Evolutionary conservation across 2,113 vertebrate genomes (phyloP), one percentile per base, ranked within the genome.

Genomic region (Dinomys branickii): DNA sequence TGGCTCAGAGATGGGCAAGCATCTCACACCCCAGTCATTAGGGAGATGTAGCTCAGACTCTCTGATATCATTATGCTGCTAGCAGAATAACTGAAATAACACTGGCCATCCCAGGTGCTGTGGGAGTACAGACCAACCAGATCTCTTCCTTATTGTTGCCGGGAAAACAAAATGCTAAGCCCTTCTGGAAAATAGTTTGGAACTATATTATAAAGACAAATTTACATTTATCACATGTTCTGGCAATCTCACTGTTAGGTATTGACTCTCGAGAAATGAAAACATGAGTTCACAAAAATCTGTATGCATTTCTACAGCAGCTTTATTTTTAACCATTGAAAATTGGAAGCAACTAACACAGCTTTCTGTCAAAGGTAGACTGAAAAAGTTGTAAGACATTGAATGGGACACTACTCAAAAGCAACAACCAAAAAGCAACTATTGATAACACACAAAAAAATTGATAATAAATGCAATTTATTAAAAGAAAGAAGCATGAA

Each of bases 281-380:
- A 95, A 65, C 16, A 67, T n/a, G 44, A 4, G 30, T 78, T 93
- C 38, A 58, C 54, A 88, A 75, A 59, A 77, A 33, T 19, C 52
- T 50, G 9, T 82, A 19, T 47, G 10, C 20, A 33, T 82, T 86
- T 77, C 89, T 92, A 82, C 7, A 84, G 59, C 44, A 87, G 33
- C 20, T 84, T 93, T 90, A 67, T 73, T 85, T 90, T 65, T 69
- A 93, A 85, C 7, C 65, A 41, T 81, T 10, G n/a, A 94, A 97
- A 78, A 77, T 30, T 33, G 35, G 44, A 56, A 80, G 71, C 35
- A 92, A 78, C 4, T 22, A 6, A 26, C 5, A 78, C 20, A 19
- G 78, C 26, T 93, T 89, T 71, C 59, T 83, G 69, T 26, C 67
- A 52, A 87, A 58, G 59, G 93, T 69, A 78, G 52, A 14, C 33